phyloP scores from a whole-genome alignment of 2,888 invertebrate species.

The Taphrorychus bicolor region DNA sequence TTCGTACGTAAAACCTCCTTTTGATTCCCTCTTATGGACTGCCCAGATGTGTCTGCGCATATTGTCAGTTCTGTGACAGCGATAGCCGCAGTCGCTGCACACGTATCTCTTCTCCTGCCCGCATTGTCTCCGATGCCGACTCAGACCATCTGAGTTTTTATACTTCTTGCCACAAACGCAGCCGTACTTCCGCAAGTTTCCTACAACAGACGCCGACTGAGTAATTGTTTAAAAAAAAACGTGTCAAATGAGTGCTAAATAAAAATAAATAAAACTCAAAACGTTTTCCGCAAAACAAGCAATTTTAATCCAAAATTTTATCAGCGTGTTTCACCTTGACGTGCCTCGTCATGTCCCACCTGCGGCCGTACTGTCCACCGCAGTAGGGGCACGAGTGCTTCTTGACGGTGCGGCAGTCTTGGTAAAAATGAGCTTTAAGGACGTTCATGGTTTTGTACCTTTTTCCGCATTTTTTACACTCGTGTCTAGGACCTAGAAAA shows the following conservation, averaged over 20 bases:
- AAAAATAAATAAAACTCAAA: background rate
- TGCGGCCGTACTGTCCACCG: background rate
- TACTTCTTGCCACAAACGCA: conserved; percentile 47
- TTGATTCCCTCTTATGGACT: conserved; percentile 7
- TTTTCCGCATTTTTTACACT: background rate
- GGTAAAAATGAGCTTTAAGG: conserved; percentile 1
- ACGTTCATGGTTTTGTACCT: background rate
- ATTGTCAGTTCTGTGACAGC: conserved; percentile 4
- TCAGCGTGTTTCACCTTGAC: conserved; percentile 32
- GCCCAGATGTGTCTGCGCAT: conserved; percentile 8
- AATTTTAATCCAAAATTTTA: background rate
- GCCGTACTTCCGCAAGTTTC: background rate
- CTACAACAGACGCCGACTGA: no score
- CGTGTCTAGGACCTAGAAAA: background rate
- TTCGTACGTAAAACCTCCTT: no score
- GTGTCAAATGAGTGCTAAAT: background rate
- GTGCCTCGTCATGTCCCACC: conserved; percentile 51
- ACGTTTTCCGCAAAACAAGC: background rate
- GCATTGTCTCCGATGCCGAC: conserved; percentile 46
- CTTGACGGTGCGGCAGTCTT: background rate
- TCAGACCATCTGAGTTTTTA: conserved; percentile 47
- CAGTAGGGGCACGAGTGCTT: conserved; percentile 8
- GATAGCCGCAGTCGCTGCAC: background rate
- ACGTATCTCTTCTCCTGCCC: conserved; percentile 45
- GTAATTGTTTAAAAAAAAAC: background rate